phyloP scores from a whole-genome alignment of 2,797 vertebrate species.

The Muscicapa comitata region DNA sequence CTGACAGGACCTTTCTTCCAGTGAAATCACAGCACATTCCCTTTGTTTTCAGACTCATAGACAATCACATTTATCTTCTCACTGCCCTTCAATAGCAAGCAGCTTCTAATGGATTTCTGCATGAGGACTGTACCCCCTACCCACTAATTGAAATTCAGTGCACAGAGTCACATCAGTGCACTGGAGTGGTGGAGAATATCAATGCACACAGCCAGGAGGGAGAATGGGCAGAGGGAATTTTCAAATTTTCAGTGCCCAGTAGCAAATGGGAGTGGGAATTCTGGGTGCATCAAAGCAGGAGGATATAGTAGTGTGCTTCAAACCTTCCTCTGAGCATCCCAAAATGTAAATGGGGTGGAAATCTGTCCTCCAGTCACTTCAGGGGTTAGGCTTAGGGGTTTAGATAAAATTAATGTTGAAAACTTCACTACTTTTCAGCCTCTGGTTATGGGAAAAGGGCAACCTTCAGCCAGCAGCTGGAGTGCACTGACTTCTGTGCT shows the following conservation, averaged over 20 bases:
- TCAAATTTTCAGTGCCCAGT: neutral
- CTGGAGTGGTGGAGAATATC: constrained; percentile 41
- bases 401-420: neutral
- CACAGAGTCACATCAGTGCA: constrained; percentile 26
- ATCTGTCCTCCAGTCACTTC: neutral
- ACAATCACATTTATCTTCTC: constrained; percentile 54
- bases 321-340: neutral
- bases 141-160: constrained; percentile 51
- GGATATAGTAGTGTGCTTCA: neutral
- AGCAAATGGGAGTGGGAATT: neutral
- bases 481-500: neutral
- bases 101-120: constrained; percentile 3
- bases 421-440: neutral
- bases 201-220: constrained; percentile 6
- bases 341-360: neutral
- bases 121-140: neutral
- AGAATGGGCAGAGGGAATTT: neutral
- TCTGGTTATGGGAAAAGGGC: rapidly evolving
- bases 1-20: constrained; percentile 7
- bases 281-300: neutral
- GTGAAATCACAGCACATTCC: constrained; percentile 22
- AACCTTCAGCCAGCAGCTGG: neutral
- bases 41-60: neutral
- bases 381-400: neutral
- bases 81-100: constrained; percentile 35